These are phyloP conservation scores for Semotilus atromaculatus DNA, from an alignment of 2,797 vertebrate species.

Conservation along the genomic window DNA sequence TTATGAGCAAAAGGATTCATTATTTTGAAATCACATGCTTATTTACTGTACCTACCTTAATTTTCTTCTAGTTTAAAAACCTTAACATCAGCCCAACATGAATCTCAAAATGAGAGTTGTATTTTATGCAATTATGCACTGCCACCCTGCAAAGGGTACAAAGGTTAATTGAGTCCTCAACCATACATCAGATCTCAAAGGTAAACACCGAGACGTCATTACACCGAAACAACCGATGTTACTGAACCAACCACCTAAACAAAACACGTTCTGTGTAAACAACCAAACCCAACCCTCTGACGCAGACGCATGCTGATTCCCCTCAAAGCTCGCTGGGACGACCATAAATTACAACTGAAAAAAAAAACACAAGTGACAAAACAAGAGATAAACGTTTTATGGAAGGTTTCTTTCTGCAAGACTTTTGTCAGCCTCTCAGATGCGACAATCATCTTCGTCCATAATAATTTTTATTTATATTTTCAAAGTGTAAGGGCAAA, in stretches of 20 bases:
- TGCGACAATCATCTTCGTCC: not conserved
- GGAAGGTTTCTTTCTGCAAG: not conserved
- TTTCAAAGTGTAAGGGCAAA: not conserved
- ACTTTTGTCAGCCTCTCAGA: not conserved
- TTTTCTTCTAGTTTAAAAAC: not conserved
- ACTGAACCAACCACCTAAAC: constrained; percentile 45
- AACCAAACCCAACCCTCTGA: constrained; percentile 23
- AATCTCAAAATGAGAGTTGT: not conserved
- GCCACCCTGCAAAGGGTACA: not conserved
- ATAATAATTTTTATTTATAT: not conserved
- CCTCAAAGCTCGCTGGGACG: not conserved
- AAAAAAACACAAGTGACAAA: not conserved
- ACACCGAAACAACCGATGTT: constrained; percentile 26
- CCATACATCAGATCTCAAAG: constrained; percentile 42
- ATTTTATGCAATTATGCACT: constrained; percentile 4
- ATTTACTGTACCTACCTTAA: not conserved
- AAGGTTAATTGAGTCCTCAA: constrained; percentile 53
- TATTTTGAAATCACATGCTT: not conserved
- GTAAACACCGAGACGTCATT: constrained; percentile 44
- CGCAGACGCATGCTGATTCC: constrained; percentile 6
- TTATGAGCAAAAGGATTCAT: constrained; percentile 14
- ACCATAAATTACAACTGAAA: not conserved
- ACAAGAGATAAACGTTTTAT: constrained; percentile 10
- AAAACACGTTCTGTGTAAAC: constrained; percentile 48
- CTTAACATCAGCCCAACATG: not conserved